phyloP scores from a whole-genome alignment of 2,113 vertebrate species.

The Sorex araneus region DNA sequence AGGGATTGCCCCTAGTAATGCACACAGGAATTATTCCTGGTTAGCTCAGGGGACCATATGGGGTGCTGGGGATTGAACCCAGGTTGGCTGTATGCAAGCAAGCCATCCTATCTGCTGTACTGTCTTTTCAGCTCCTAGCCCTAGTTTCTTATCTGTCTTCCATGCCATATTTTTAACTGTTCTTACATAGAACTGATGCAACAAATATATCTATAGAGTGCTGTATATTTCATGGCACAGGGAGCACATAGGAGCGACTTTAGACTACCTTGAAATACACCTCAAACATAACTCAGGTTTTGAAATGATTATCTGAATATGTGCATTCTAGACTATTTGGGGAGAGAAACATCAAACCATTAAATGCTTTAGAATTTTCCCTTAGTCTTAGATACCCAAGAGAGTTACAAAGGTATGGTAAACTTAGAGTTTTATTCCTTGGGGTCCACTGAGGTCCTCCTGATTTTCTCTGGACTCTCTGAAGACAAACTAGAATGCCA shows the following conservation, averaged over 20 bases:
- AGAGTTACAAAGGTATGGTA: conserved; percentile 30
- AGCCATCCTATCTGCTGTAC: no score
- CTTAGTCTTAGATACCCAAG: conserved; percentile 2
- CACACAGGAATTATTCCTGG: not conserved
- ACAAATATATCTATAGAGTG: not conserved
- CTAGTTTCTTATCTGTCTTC: conserved; percentile 32
- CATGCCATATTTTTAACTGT: not conserved
- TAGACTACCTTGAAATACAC: conserved; percentile 25
- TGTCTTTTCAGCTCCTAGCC: not conserved
- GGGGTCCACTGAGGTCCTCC: not conserved
- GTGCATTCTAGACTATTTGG: conserved; percentile 42
- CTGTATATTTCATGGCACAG: not conserved
- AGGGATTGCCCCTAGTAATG: not conserved
- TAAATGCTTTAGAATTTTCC: conserved; percentile 42
- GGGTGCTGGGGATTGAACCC: not conserved
- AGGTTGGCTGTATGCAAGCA: no score
- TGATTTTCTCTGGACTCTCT: conserved; percentile 1
- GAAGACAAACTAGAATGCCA: not conserved
- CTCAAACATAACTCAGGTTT: conserved; percentile 58
- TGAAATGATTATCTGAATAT: conserved; percentile 39
- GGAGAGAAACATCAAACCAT: conserved; percentile 51
- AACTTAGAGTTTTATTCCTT: conserved; percentile 5
- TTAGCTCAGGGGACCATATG: not conserved
- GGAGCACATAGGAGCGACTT: conserved; percentile 6
- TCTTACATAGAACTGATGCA: conserved; percentile 23